phyloP scores from a whole-genome alignment of 2,113 vertebrate genomes.

The Formicarius rufipectus region DNA sequence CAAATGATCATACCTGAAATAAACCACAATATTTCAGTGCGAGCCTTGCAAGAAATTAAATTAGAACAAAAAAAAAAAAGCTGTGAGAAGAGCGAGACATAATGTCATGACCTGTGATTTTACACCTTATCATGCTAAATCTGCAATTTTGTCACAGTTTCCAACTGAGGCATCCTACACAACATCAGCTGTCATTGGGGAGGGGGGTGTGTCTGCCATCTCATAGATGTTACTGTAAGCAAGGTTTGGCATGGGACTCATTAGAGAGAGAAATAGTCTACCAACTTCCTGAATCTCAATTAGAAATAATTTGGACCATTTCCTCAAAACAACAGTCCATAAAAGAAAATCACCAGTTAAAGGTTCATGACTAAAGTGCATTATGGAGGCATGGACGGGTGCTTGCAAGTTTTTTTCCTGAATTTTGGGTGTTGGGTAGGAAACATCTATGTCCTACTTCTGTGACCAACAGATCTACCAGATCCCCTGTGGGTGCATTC shows the following conservation, averaged over 20 bases:
- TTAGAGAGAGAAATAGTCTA: background rate
- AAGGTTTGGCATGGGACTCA: background rate
- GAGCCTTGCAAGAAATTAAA: background rate
- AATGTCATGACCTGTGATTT: slow-evolving; percentile 7
- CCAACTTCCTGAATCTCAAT: background rate
- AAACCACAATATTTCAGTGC: background rate
- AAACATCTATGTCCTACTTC: background rate
- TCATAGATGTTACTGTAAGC: background rate
- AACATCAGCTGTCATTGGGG: background rate
- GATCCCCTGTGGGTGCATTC: background rate
- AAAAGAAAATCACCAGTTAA: background rate
- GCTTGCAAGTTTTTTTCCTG: background rate
- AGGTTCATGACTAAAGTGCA: background rate
- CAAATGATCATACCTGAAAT: background rate
- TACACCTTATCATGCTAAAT: background rate
- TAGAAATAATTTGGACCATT: background rate
- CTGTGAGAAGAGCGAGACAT: background rate
- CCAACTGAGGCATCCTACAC: background rate
- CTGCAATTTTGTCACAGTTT: background rate
- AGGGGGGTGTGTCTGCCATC: background rate
- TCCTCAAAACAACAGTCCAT: background rate
- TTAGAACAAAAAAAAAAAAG: background rate
- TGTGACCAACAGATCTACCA: background rate
- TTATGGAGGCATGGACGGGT: background rate
- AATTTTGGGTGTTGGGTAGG: background rate